Conservation (phyloP, 2,888 invertebrate species). For the Acronicta alni region DNA sequence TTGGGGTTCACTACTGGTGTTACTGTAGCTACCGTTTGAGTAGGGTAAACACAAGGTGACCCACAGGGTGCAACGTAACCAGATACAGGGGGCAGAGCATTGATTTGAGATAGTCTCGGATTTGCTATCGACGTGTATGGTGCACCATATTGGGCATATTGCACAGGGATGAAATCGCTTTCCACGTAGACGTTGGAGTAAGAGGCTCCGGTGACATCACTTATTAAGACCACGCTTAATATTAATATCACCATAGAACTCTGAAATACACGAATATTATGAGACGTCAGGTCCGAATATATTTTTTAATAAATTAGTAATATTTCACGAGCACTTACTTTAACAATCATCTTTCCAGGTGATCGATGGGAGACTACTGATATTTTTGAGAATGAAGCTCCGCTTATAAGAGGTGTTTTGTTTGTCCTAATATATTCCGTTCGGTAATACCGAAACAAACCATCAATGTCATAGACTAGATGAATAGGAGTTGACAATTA, state of each 20-base stretch:
- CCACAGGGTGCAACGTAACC: constrained; percentile 72
- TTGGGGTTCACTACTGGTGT: constrained; percentile 63
- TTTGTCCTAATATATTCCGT: constrained; percentile 83
- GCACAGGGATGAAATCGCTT: constrained; percentile 65
- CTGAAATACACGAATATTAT: constrained; percentile 66
- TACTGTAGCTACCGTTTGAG: constrained; percentile 51
- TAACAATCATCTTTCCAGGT: constrained; percentile 82
- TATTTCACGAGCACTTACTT: constrained; percentile 70
- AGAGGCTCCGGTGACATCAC: constrained; percentile 64
- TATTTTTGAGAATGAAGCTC: constrained; percentile 77
- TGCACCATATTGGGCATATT: constrained; percentile 73
- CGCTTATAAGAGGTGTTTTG: constrained; percentile 83
- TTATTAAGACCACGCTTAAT: constrained; percentile 59
- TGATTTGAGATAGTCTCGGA: constrained; percentile 68
- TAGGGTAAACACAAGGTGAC: constrained; percentile 75
- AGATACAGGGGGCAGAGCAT: constrained; percentile 62
- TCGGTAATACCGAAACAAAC: constrained; percentile 87
- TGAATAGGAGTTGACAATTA: constrained; percentile 85
- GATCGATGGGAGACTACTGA: constrained; percentile 82
- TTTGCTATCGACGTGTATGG: constrained; percentile 62
- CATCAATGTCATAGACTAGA: constrained; percentile 85
- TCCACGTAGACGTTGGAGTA: constrained; percentile 80
- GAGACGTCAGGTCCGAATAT: not conserved
- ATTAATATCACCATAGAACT: constrained; percentile 56
- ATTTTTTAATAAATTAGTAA: constrained; percentile 5